These are phyloP conservation scores for Lasioglossum figueresi DNA, from an alignment of 2,888 invertebrate genomes.

Conservation along the genomic window DNA sequence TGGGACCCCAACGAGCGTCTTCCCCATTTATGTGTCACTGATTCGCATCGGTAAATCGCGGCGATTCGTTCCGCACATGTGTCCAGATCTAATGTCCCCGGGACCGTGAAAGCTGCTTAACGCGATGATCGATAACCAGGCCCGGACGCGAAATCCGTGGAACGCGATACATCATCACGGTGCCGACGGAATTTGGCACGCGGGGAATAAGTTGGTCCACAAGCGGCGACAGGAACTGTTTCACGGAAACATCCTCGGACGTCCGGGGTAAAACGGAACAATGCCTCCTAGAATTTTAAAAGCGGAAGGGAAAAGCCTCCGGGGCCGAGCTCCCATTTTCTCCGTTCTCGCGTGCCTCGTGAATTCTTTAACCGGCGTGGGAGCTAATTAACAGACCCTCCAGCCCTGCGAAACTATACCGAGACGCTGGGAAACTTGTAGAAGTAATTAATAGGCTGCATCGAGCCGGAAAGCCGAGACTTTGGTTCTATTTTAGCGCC, in stretches of 20 bases:
- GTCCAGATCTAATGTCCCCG: constrained; percentile 73
- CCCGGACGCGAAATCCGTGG: constrained; percentile 56
- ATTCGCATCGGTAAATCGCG: constrained; percentile 71
- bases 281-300: constrained; percentile 14
- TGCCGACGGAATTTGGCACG: constrained; percentile 52
- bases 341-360: not conserved
- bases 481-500: not conserved
- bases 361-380: constrained; percentile 31
- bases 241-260: not conserved
- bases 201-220: constrained; percentile 59
- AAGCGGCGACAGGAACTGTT: not conserved
- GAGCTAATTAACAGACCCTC: constrained; percentile 34
- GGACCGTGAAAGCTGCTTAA: constrained; percentile 71
- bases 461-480: not conserved
- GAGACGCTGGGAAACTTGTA: not conserved
- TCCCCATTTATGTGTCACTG: constrained; percentile 68
- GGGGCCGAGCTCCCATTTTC: not conserved
- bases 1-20: constrained; percentile 48
- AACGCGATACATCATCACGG: constrained; percentile 58
- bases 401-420: constrained; percentile 10
- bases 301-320: not conserved
- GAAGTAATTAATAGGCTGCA: constrained; percentile 26
- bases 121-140: constrained; percentile 66
- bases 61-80: constrained; percentile 78
- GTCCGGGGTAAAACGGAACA: not conserved